Evolutionary conservation across 2,797 vertebrate species (phyloP).

Genomic region (Hydrophis major): DNA sequence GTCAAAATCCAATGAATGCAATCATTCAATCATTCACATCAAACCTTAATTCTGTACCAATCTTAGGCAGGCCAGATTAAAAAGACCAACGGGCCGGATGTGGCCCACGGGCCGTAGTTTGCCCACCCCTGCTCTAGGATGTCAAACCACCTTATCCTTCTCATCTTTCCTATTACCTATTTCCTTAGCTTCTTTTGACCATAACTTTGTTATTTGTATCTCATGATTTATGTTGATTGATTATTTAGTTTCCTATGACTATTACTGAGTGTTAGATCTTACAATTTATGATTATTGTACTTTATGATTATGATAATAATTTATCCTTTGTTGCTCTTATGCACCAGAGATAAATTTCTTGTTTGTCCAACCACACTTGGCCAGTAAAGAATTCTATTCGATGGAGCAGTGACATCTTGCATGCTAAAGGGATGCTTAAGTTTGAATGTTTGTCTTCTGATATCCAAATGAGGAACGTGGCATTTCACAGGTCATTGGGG

Average conservation of each 20-base stretch:
- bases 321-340: neutral
- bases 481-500: constrained; percentile 49
- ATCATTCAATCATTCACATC: too few relatives aligned
- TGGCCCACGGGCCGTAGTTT: too few relatives aligned
- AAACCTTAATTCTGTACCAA: too few relatives aligned
- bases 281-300: neutral
- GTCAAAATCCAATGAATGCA: too few relatives aligned
- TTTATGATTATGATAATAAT: neutral
- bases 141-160: too few relatives aligned
- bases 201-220: neutral
- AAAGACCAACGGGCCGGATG: too few relatives aligned
- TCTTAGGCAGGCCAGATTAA: too few relatives aligned
- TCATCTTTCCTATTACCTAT: too few relatives aligned
- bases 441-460: constrained; percentile 16
- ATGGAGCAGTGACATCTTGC: fast-evolving
- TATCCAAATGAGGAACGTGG: constrained; percentile 46
- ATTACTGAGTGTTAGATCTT: neutral
- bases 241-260: neutral
- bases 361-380: neutral
- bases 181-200: too few relatives aligned
- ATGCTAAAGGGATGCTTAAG: neutral
- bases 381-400: neutral
- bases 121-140: too few relatives aligned
- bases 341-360: neutral
- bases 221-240: neutral